Conservation (phyloP, 1,140 invertebrate species). For the Catajapyx aquilonaris region DNA sequence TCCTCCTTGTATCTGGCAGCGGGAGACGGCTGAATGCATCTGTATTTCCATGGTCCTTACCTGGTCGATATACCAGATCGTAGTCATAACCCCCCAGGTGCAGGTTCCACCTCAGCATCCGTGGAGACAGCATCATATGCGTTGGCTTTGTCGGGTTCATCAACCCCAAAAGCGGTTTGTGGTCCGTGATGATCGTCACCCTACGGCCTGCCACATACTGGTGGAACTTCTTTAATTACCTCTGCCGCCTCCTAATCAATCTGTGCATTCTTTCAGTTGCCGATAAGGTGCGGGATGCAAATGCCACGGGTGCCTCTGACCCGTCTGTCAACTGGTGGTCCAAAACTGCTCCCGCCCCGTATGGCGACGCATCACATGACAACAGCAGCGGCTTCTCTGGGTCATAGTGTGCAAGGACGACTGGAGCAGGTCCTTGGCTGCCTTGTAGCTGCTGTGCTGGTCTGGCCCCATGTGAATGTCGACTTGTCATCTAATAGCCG, state of each 20-base stretch:
- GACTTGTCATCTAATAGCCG: conserved; percentile 10
- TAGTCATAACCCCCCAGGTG: conserved; percentile 10
- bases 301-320: conserved; percentile 17
- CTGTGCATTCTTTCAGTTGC: conserved; percentile 20
- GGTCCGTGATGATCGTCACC: conserved; percentile 19
- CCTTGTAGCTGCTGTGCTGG: conserved; percentile 14
- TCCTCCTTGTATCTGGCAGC: conserved; percentile 8
- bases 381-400: conserved; percentile 12
- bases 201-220: conserved; percentile 21
- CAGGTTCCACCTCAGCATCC: conserved; percentile 10
- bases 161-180: conserved; percentile 17
- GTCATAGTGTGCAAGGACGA: conserved; percentile 15
- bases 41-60: conserved; percentile 7
- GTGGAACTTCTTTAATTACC: conserved; percentile 22
- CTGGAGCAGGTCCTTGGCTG: conserved; percentile 9
- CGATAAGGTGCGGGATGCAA: conserved; percentile 16
- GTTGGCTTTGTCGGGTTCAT: conserved; percentile 11
- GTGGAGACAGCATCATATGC: conserved; percentile 14
- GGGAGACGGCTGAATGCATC: conserved; percentile 11
- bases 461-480: conserved; percentile 15
- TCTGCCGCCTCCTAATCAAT: conserved; percentile 24
- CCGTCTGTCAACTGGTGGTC: conserved; percentile 14
- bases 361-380: conserved; percentile 16
- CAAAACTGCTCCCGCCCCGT: conserved; percentile 18
- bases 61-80: conserved; percentile 9